A percentile compares a stretch with the other conserved stretches of the same genome.
These are phyloP conservation scores for Ochropleura leucogaster DNA, from an alignment of 2,888 invertebrate species.

Conservation along the genomic window DNA sequence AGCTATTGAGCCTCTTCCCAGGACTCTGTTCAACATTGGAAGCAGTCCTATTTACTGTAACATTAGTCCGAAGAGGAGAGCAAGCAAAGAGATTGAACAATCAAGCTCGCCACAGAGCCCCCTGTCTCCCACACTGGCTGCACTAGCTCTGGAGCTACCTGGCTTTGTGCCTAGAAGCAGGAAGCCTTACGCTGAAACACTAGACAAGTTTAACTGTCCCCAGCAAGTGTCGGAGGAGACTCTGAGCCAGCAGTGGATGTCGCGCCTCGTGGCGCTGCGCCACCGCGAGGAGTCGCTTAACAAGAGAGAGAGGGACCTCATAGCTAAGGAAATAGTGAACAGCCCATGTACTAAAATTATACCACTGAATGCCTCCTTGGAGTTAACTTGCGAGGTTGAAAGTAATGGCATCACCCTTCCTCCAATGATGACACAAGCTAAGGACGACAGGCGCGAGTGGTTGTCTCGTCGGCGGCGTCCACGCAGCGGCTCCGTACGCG, in stretches of 20 bases:
- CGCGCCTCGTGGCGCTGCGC: constrained; percentile 87
- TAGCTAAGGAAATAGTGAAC: constrained; percentile 85
- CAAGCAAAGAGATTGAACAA: constrained; percentile 65
- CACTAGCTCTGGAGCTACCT: constrained; percentile 86
- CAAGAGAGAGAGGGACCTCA: constrained; percentile 86
- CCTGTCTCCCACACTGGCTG: constrained; percentile 86
- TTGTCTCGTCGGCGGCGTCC: constrained; percentile 77
- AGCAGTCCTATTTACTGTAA: constrained; percentile 85
- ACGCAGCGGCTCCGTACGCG: constrained; percentile 75
- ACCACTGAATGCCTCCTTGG: constrained; percentile 70
- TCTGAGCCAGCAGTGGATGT: constrained; percentile 90
- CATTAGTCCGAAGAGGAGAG: constrained; percentile 74
- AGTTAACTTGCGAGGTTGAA: constrained; percentile 61
- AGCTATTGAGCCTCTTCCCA: constrained; percentile 79
- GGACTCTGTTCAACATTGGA: constrained; percentile 72
- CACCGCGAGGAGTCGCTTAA: constrained; percentile 89
- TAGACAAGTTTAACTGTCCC: constrained; percentile 80
- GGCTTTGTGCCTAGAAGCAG: constrained; percentile 86
- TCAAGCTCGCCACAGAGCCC: constrained; percentile 68
- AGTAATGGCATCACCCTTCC: constrained; percentile 87
- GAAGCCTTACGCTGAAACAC: constrained; percentile 76
- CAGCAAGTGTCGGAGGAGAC: constrained; percentile 89
- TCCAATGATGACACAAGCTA: constrained; percentile 75
- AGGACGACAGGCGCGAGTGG: constrained; percentile 68
- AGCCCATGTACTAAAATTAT: constrained; percentile 82